Base-by-base conservation (phyloP, 2,797 vertebrate species). In the Pipistrellus pygmaeus region DNA sequence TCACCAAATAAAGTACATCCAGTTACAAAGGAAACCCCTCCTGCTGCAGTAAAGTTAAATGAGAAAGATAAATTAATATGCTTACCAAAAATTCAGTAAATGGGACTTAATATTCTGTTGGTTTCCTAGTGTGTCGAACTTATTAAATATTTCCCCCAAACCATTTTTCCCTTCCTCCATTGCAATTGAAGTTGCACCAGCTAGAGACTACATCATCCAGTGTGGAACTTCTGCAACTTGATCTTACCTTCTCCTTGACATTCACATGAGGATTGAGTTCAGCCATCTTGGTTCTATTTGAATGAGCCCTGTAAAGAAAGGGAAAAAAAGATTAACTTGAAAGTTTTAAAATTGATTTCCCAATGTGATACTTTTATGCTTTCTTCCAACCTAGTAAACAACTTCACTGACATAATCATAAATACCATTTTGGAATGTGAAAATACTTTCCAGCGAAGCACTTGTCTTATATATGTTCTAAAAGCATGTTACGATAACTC, bases 191-290 rank as follows among this genome's bases (percentile, higher is more conserved):
- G 64, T 89, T 97, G 88, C 68, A 88, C 27, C 17, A 73, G 44
- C 48, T n/a, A 71, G 32, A 27, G 30, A 81, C 30, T 41, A n/a
- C 9, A n/a, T 53, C 89, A 89, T 8, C 62, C 46, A 87, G 57
- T 46, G 35, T 75, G 30, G 38, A 72, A 76, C 71, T 95, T 85
- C 62, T 72, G 27, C 23, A 96, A 95, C 46, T 96, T 62, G 71
- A 92, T 90, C 97, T 46, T 98, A 98, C 98, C 98, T 98, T 98
- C 97, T 98, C 98, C 77, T 98, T 98, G 97, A 98, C 97, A 94
- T 98, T 98, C 97, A 98, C 97, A n/a, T 98, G 98, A 90, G 98
- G 98, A 93, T 97, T 98, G 89, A 98, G 96, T 97, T 98, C 98
- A 90, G 98, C 98, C 98, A 98, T 98, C 92, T 98, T 96, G 97